A percentile compares a stretch with the other conserved stretches of the same genome.
Evolutionary conservation across 2,113 vertebrate species (phyloP).

Genomic region (Ictalurus punctatus): DNA sequence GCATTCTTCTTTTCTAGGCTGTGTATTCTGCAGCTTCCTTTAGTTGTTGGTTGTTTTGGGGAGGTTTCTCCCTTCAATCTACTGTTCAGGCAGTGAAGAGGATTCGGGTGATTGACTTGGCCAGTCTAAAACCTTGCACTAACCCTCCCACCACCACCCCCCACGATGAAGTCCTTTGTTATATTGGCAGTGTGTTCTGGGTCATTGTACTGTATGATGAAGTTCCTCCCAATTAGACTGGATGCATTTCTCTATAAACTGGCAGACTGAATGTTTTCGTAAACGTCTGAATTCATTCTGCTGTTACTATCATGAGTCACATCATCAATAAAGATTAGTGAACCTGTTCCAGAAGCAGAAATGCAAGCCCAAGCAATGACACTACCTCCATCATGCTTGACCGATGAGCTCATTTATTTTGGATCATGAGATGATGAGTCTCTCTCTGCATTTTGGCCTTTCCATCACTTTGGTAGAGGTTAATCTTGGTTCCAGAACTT

Average conservation of each 20-base stretch:
- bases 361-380: neutral
- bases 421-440: neutral
- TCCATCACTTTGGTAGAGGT: neutral
- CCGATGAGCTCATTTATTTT: neutral
- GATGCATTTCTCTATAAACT: neutral
- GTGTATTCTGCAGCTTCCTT: neutral
- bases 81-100: neutral
- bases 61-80: neutral
- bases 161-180: neutral
- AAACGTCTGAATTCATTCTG: neutral
- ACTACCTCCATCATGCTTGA: neutral
- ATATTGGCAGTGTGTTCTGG: neutral
- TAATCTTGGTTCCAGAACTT: neutral
- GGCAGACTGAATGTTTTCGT: neutral
- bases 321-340: neutral
- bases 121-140: neutral
- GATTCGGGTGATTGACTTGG: neutral
- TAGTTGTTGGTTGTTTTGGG: neutral
- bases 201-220: neutral
- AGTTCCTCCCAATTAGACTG: neutral
- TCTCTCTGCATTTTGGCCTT: neutral
- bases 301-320: neutral
- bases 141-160: neutral
- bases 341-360: neutral
- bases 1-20: neutral